A percentile compares a stretch with the other conserved stretches of the same genome.
Conservation (phyloP, 2,888 invertebrate species). For the Aleiodes alternator region DNA sequence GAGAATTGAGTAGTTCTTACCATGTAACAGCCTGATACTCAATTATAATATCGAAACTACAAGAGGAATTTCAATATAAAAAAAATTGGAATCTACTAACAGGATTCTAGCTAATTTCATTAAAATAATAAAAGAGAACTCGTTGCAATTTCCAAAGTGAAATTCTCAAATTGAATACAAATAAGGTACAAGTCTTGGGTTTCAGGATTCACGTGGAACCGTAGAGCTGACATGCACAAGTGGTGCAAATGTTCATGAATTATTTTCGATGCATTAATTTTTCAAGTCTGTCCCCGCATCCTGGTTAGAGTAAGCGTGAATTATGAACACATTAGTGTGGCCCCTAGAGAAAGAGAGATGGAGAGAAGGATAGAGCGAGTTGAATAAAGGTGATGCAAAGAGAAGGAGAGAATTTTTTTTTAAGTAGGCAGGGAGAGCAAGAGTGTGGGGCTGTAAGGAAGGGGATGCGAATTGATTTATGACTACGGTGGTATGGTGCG, state of each 20-base stretch:
- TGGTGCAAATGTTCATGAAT: constrained; percentile 47
- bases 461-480: constrained; percentile 74
- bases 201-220: constrained; percentile 21
- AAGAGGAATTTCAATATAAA: too few species aligned
- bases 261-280: constrained; percentile 69
- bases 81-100: too few species aligned
- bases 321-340: constrained; percentile 72
- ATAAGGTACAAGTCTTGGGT: background rate
- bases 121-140: too few species aligned
- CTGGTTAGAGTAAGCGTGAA: constrained; percentile 72
- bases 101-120: too few species aligned
- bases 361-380: constrained; percentile 44
- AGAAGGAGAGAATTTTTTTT: constrained; percentile 27
- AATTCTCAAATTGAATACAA: constrained; percentile 3
- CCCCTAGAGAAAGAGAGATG: constrained; percentile 40
- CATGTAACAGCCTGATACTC: too few species aligned
- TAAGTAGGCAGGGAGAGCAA: constrained; percentile 21
- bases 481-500: constrained; percentile 68
- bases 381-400: constrained; percentile 34
- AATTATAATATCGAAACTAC: too few species aligned
- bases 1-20: too few species aligned
- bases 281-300: constrained; percentile 60
- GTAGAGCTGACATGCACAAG: constrained; percentile 31
- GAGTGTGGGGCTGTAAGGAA: constrained; percentile 51
- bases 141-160: background rate